Conservation (phyloP, 1,140 invertebrate genomes). For the Chlorops oryzae region DNA sequence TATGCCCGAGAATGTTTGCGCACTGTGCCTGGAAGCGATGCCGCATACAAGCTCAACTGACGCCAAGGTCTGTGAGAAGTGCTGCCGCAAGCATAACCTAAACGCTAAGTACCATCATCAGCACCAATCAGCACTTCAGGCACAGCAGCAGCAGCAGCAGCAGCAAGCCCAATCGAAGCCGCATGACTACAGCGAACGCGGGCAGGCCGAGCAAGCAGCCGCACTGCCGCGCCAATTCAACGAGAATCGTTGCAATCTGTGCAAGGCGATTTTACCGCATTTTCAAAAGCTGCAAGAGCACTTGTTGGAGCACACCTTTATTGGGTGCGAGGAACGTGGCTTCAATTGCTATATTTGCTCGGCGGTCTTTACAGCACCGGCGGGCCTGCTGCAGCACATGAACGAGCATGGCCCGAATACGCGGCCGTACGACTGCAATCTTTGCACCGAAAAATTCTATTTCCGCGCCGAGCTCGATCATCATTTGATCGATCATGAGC, state of each 20-base stretch:
- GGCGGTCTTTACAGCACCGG: constrained; percentile 75
- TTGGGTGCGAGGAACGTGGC: constrained; percentile 66
- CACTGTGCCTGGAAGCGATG: constrained; percentile 37
- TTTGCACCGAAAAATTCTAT: constrained; percentile 82
- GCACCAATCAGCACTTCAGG: constrained; percentile 15
- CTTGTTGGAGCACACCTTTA: constrained; percentile 88
- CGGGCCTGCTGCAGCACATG: constrained; percentile 75
- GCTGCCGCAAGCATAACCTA: constrained; percentile 42
- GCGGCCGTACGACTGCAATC: constrained; percentile 75
- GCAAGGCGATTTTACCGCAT: constrained; percentile 41
- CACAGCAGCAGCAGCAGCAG: neutral
- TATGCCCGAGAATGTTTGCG: constrained; percentile 36
- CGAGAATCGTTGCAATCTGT: constrained; percentile 43
- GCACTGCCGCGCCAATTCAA: constrained; percentile 7
- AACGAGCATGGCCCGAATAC: constrained; percentile 71
- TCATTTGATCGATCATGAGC: constrained; percentile 52
- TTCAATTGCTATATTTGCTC: constrained; percentile 85
- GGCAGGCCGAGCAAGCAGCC: neutral
- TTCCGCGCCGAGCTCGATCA: constrained; percentile 87
- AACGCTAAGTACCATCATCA: constrained; percentile 23
- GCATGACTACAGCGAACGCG: constrained; percentile 5
- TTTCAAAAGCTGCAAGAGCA: constrained; percentile 73
- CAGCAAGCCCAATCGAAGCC: no score
- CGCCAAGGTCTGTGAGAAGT: constrained; percentile 44
- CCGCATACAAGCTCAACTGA: constrained; percentile 13